Evolutionary conservation across 35 echinoderm and acorn worm species (phyloP).

Genomic region (Apostichopus californicus): DNA sequence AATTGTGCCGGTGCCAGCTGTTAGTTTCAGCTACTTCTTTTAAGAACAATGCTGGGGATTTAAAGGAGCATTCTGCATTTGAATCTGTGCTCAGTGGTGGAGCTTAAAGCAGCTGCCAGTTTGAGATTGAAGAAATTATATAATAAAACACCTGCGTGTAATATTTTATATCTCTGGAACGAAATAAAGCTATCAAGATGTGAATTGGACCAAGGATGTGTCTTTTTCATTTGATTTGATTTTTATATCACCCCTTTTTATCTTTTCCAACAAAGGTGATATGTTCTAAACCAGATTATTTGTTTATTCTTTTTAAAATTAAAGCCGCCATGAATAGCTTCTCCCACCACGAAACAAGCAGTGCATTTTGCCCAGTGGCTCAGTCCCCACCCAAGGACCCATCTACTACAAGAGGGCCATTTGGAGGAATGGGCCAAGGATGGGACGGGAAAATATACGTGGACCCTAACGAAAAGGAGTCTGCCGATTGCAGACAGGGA

Average conservation of each 20-base stretch:
- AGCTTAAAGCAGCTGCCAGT: too few species aligned
- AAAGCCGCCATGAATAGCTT: conserved; percentile 1
- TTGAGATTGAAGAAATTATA: too few species aligned
- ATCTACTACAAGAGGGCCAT: background rate
- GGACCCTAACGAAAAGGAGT: conserved; percentile 2
- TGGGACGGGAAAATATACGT: conserved; percentile 24
- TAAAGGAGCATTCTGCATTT: too few species aligned
- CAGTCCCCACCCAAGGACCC: background rate
- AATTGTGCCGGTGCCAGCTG: too few species aligned
- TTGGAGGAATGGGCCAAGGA: background rate
- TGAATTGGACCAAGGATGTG: too few species aligned
- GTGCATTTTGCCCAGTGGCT: conserved; percentile 7
- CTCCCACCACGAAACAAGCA: conserved; percentile 22
- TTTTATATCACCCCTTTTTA: background rate
- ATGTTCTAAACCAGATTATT: background rate
- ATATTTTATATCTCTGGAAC: too few species aligned
- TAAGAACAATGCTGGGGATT: too few species aligned
- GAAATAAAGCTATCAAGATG: too few species aligned
- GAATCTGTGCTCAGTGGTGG: too few species aligned
- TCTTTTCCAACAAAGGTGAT: too few species aligned
- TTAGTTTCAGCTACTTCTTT: too few species aligned
- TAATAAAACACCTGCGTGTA: too few species aligned
- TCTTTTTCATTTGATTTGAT: background rate
- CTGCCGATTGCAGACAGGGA: background rate
- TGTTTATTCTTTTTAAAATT: background rate